Conservation (phyloP, 2,888 invertebrate species). For the Salticus scenicus region DNA sequence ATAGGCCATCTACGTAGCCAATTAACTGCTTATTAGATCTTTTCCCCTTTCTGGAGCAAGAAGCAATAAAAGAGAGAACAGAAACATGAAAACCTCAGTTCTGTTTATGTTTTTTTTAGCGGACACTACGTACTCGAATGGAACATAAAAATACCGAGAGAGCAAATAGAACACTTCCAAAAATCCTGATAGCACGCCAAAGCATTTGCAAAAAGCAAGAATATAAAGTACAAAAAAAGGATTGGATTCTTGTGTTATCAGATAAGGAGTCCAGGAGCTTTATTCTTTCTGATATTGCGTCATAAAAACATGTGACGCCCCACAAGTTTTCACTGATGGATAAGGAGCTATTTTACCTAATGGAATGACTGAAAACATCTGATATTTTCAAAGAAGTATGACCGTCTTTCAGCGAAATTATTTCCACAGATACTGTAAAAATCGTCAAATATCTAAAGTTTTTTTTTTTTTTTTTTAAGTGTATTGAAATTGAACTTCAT, state of each 20-base stretch:
- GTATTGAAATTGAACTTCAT: too few species aligned
- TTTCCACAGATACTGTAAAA: too few species aligned
- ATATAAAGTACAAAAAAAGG: slow-evolving; percentile 62
- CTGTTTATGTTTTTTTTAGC: slow-evolving; percentile 60
- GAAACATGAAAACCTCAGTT: slow-evolving; percentile 52
- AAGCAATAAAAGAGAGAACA: slow-evolving; percentile 36
- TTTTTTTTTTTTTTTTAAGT: too few species aligned
- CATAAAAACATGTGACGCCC: slow-evolving; percentile 70
- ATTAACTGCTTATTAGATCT: slow-evolving; percentile 61
- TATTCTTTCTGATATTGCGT: slow-evolving; percentile 68
- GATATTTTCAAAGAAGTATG: background rate
- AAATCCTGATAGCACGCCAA: slow-evolving; percentile 63
- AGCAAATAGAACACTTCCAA: slow-evolving; percentile 61
- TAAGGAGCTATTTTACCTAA: slow-evolving; percentile 68
- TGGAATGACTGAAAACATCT: slow-evolving; percentile 55
- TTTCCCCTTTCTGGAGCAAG: slow-evolving; percentile 19
- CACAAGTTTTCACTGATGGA: slow-evolving; percentile 69
- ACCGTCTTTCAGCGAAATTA: background rate
- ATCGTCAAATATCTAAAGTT: too few species aligned
- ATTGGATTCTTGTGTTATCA: slow-evolving; percentile 67
- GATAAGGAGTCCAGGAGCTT: slow-evolving; percentile 63
- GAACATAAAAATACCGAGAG: slow-evolving; percentile 58
- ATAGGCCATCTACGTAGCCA: slow-evolving; percentile 28
- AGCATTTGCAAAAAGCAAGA: slow-evolving; percentile 68
- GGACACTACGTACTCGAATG: slow-evolving; percentile 29